Conservation (phyloP, 1,140 invertebrate genomes). For the Limonius californicus region DNA sequence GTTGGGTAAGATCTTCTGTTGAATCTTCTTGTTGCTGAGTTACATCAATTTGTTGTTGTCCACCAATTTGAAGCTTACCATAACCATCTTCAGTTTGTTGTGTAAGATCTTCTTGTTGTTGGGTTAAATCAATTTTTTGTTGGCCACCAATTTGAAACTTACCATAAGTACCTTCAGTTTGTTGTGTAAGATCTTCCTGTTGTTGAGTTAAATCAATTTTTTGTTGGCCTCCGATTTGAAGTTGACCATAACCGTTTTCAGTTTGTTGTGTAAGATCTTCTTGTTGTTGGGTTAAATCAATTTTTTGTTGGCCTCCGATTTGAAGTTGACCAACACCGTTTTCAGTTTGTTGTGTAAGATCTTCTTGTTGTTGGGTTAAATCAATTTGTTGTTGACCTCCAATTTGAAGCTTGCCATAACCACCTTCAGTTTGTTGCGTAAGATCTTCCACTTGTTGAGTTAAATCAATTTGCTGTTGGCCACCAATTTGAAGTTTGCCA, state of each 20-base stretch:
- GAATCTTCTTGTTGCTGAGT: neutral
- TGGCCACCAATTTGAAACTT: slow-evolving; percentile 5
- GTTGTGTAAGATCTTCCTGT: slow-evolving; percentile 21
- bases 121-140: neutral
- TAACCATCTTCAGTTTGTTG: slow-evolving; percentile 19
- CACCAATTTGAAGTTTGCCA: neutral
- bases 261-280: slow-evolving; percentile 24
- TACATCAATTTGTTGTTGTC: neutral
- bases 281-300: neutral
- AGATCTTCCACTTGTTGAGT: slow-evolving; percentile 9
- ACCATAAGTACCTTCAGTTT: neutral
- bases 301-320: slow-evolving; percentile 4
- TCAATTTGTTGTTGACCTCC: slow-evolving; percentile 15
- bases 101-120: slow-evolving; percentile 5
- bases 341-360: slow-evolving; percentile 22
- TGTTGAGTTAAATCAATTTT: slow-evolving; percentile 13
- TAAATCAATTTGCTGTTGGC: neutral
- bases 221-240: slow-evolving; percentile 7
- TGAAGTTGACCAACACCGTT: neutral
- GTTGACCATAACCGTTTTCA: neutral
- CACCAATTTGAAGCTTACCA: slow-evolving; percentile 1
- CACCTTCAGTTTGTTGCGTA: slow-evolving; percentile 18
- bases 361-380: slow-evolving; percentile 17
- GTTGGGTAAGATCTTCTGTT: slow-evolving; percentile 21
- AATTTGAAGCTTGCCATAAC: neutral